Evolutionary conservation across 2,797 vertebrate genomes (phyloP).

Genomic region (Coreius guichenoti): DNA sequence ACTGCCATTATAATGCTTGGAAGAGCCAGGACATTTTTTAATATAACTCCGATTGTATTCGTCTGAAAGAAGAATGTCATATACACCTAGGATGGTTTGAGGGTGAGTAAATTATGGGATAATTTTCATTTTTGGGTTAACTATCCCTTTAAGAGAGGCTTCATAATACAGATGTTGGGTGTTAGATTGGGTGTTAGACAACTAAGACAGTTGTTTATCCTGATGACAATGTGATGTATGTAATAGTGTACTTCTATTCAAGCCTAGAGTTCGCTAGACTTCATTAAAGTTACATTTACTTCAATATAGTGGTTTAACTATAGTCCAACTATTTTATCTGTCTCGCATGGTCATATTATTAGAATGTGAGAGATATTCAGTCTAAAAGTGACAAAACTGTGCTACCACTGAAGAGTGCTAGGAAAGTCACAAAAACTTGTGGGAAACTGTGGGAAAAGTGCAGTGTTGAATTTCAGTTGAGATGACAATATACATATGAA

Average conservation of each 20-base stretch:
- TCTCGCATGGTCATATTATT: background rate
- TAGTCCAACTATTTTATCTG: background rate
- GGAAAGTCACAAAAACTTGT: background rate
- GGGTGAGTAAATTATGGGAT: no score
- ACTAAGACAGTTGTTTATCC: background rate
- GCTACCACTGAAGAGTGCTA: background rate
- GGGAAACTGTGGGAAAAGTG: background rate
- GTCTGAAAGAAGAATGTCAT: no score
- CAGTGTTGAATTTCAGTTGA: background rate
- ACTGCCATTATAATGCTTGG: no score
- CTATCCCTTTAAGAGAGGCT: background rate
- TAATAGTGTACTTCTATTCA: no score
- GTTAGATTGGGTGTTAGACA: slow-evolving; percentile 6
- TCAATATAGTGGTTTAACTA: background rate
- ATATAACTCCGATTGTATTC: no score
- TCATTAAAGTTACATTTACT: background rate
- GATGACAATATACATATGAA: background rate
- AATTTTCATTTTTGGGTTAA: no score
- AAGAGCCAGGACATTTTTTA: no score
- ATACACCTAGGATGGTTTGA: no score
- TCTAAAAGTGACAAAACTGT: background rate
- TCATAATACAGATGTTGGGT: slow-evolving; percentile 7
- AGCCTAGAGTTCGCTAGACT: background rate
- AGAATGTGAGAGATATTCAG: background rate
- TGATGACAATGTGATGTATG: background rate